phyloP scores from a whole-genome alignment of 2,888 invertebrate genomes.

The Megastigmus dorsalis region DNA sequence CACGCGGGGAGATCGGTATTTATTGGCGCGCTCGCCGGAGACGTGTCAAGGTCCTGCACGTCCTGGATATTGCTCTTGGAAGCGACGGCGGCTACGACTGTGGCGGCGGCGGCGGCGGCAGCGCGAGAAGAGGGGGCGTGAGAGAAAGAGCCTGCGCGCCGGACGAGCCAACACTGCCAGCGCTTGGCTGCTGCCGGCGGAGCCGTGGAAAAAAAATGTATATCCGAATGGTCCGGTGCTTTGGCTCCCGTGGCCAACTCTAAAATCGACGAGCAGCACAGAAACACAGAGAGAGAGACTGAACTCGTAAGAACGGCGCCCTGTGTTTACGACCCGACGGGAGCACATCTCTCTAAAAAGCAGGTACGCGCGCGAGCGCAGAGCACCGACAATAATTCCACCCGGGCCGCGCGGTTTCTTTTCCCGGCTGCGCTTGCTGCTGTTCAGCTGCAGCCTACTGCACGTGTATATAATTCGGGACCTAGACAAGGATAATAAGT shows the following conservation, averaged over 20 bases:
- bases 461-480: slow-evolving; percentile 31
- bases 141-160: slow-evolving; percentile 18
- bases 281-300: no score
- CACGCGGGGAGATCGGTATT: slow-evolving; percentile 47
- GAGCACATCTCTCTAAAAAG: slow-evolving; percentile 48
- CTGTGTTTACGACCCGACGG: slow-evolving; percentile 59
- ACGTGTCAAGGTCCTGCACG: slow-evolving; percentile 42
- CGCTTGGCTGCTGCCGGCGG: not conserved
- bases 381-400: no score
- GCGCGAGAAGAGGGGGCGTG: slow-evolving; percentile 42
- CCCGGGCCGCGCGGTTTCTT: not conserved
- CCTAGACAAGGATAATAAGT: slow-evolving; percentile 41
- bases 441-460: no score
- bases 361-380: no score
- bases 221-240: no score
- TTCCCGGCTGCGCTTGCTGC: no score
- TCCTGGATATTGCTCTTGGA: not conserved
- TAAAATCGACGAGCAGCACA: no score
- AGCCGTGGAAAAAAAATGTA: not conserved
- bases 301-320: no score
- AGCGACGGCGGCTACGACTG: not conserved
- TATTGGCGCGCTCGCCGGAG: slow-evolving; percentile 31
- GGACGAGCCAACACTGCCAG: no score
- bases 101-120: not conserved
- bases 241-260: no score